Percentiles rank a stretch among this genome's conserved stretches.
These are phyloP conservation scores for Eubasilissa splendida DNA, from an alignment of 2,888 invertebrate genomes.

Conservation along the genomic window DNA sequence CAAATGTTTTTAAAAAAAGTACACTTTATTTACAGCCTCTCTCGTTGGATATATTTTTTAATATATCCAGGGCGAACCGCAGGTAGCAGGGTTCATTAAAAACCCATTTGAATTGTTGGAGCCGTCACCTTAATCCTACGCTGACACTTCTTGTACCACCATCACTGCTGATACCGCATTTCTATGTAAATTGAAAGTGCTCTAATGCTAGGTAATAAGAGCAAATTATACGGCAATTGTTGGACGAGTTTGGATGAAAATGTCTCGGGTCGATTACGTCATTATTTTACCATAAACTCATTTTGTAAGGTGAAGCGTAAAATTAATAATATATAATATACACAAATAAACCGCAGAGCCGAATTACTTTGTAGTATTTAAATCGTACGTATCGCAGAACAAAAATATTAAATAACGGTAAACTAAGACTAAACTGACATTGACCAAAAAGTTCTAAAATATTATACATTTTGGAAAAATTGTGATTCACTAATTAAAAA, in stretches of 20 bases:
- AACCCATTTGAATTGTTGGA: constrained; percentile 31
- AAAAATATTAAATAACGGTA: too few species aligned
- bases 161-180: not conserved
- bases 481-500: too few species aligned
- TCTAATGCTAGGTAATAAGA: constrained; percentile 16
- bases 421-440: too few species aligned
- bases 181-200: constrained; percentile 17
- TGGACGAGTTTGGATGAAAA: constrained; percentile 8
- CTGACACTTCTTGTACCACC: not conserved
- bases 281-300: not conserved
- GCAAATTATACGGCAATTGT: constrained; percentile 17
- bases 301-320: not conserved
- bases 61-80: not conserved
- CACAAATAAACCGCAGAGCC: too few species aligned
- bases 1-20: too few species aligned
- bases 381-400: too few species aligned
- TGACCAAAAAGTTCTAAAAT: too few species aligned
- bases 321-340: not conserved
- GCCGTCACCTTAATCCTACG: constrained; percentile 1
- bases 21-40: too few species aligned
- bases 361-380: too few species aligned
- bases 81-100: constrained; percentile 2
- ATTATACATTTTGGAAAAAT: too few species aligned
- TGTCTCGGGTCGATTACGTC: not conserved
- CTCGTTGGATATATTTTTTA: not conserved